Evolutionary conservation across 2,113 vertebrate genomes (phyloP).

Genomic region (Ameiurus melas): DNA sequence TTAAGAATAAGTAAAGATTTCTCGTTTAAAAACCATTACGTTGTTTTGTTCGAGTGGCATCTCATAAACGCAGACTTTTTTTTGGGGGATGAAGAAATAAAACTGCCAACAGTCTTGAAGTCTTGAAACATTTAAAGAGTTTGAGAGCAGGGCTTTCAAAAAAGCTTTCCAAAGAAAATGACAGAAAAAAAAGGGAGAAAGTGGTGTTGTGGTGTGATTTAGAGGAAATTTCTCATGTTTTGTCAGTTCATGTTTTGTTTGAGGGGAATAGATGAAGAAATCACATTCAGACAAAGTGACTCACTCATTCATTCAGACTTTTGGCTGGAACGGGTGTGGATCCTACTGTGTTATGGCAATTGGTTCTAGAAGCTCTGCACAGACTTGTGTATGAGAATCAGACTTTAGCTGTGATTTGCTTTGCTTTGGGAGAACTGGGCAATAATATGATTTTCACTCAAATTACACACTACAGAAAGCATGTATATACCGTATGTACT

Average conservation of each 20-base stretch:
- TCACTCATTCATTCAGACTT: slow-evolving; percentile 20
- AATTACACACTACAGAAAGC: neutral
- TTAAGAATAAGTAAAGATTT: neutral
- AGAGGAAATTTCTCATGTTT: slow-evolving; percentile 10
- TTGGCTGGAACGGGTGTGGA: neutral
- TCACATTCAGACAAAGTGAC: slow-evolving; percentile 3
- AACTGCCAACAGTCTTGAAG: slow-evolving; percentile 13
- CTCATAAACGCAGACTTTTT: neutral
- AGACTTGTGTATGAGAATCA: neutral
- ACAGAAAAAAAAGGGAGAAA: slow-evolving; percentile 2
- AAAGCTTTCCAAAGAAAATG: slow-evolving; percentile 11
- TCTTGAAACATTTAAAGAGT: slow-evolving; percentile 19
- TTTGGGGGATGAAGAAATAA: neutral
- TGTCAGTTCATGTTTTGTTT: slow-evolving; percentile 29
- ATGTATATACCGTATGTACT: neutral
- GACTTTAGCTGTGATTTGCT: neutral
- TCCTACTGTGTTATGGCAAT: slow-evolving; percentile 10
- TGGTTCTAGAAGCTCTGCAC: neutral
- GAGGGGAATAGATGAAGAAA: slow-evolving; percentile 19
- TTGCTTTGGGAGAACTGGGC: neutral
- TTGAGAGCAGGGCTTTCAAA: neutral
- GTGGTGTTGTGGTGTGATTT: slow-evolving; percentile 23
- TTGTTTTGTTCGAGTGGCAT: neutral
- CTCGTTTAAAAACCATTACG: neutral
- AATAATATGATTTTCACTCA: too few species aligned